phyloP scores from a whole-genome alignment of 2,888 invertebrate genomes.

The Tetragonisca angustula region DNA sequence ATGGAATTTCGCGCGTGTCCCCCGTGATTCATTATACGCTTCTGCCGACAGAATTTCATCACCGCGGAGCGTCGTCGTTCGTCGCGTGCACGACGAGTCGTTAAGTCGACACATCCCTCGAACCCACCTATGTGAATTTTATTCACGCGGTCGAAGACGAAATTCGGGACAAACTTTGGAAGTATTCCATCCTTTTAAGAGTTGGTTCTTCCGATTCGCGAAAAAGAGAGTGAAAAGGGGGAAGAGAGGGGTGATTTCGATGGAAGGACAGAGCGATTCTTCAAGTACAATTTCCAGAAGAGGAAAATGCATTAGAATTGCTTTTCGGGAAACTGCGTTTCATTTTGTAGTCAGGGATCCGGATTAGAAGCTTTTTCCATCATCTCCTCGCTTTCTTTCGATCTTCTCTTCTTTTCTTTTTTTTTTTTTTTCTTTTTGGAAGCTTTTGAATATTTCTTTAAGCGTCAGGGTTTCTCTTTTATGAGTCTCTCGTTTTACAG shows the following conservation, averaged over 20 bases:
- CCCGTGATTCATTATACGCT: slow-evolving; percentile 17
- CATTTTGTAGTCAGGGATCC: slow-evolving; percentile 34
- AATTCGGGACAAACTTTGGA: slow-evolving; percentile 46
- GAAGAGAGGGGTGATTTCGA: slow-evolving; percentile 2
- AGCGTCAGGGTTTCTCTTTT: neutral
- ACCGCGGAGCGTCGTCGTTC: neutral
- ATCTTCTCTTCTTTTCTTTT: neutral
- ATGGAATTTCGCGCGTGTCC: slow-evolving; percentile 7
- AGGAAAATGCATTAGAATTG: slow-evolving; percentile 26
- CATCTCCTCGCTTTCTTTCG: neutral
- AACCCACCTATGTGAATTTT: slow-evolving; percentile 27
- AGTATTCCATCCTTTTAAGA: slow-evolving; percentile 38
- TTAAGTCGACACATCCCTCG: slow-evolving; percentile 29
- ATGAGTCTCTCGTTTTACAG: too few relatives aligned
- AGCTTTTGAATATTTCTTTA: neutral
- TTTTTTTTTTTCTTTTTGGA: neutral
- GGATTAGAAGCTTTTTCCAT: slow-evolving; percentile 33
- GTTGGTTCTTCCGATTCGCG: slow-evolving; percentile 27
- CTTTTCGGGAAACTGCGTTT: slow-evolving; percentile 22
- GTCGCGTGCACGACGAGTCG: slow-evolving; percentile 24
- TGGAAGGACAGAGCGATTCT: slow-evolving; percentile 32
- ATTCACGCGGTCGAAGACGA: slow-evolving; percentile 7
- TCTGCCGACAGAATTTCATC: neutral
- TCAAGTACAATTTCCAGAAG: slow-evolving; percentile 50
- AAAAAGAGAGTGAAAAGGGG: neutral